Percentiles rank a stretch among this genome's conserved stretches.
Evolutionary conservation across 2,888 invertebrate genomes (phyloP).

Genomic region (Philereme vetulata): DNA sequence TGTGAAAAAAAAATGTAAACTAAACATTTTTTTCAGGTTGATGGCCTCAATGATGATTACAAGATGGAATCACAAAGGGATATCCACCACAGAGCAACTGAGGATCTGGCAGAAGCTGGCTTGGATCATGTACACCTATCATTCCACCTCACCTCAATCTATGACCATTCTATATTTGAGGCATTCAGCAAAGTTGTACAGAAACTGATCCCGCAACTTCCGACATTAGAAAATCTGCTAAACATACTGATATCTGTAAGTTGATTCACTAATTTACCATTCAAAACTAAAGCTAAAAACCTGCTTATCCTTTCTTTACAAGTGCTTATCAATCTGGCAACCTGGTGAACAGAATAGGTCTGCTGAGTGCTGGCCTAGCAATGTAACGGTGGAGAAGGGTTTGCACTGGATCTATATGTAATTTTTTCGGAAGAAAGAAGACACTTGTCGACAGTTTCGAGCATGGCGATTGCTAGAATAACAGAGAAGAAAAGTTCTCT

Average conservation of each 20-base stretch:
- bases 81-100: constrained; percentile 98
- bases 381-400: too few relatives aligned
- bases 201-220: constrained; percentile 98
- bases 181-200: constrained; percentile 99
- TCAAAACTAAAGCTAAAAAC: too few relatives aligned
- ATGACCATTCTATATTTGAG: constrained; percentile 99
- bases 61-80: constrained; percentile 99
- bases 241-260: constrained; percentile 98
- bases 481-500: too few relatives aligned
- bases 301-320: too few relatives aligned
- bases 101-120: constrained; percentile 95
- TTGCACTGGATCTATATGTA: too few relatives aligned
- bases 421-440: too few relatives aligned
- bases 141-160: constrained; percentile 99
- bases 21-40: constrained; percentile 86
- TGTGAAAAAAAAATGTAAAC: too few relatives aligned
- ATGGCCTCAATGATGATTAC: constrained; percentile 98
- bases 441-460: too few relatives aligned
- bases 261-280: constrained; percentile 31
- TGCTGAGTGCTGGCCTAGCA: too few relatives aligned
- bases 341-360: too few relatives aligned
- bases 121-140: constrained; percentile 94
- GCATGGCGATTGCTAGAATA: too few relatives aligned
- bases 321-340: too few relatives aligned
- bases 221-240: constrained; percentile 97